Base-by-base conservation (phyloP, 2,888 invertebrate genomes). In the Calliphora vomitoria region DNA sequence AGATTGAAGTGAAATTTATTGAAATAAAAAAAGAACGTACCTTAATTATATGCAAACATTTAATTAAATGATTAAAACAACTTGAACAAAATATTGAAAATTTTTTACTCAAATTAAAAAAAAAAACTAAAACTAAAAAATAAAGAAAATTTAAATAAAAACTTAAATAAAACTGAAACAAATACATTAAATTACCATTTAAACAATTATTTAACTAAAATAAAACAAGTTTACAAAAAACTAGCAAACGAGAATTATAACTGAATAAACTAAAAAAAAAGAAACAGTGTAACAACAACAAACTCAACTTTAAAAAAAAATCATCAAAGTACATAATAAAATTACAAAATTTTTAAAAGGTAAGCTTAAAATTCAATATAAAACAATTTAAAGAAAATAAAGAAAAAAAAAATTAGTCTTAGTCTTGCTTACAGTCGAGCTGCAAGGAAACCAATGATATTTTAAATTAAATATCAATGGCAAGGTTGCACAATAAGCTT, bases 11-110 rank as follows among this genome's bases (percentile, higher is more conserved):
- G 44, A 69, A 83, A 53, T 31, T 50, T 53, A 47, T 13, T 50
- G 15, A 60, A 62, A n/a, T n/a, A n/a, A n/a, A 44, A 58, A 66
- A 62, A 58, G 10, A 76, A 75, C 35, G 69, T 82, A 74, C 82
- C 74, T 69, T 35, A 38, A 47, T 53, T 4, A 50, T 50, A 71
- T 35, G 44, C 15, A 35, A 35, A 75, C 8, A 25, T 64, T 76
- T 25, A 35, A 18, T 3, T 31, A 20, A 64, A 72, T 66, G 53
- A 4, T 11, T 10, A 44, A 71, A 41, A 53, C n/a, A 41, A 47
- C 25, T 60, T n/a, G 20, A 62, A 41, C n/a, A 53, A 18, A 38
- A 3, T n/a, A 38, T n/a, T 10, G 0, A 64, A n/a, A 38, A 38
- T 60, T 60, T 64, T 64, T 38, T 64, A 64, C n/a, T 38, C 0